phyloP scores from a whole-genome alignment of 2,888 invertebrate genomes.

The Aleiodes testaceus region DNA sequence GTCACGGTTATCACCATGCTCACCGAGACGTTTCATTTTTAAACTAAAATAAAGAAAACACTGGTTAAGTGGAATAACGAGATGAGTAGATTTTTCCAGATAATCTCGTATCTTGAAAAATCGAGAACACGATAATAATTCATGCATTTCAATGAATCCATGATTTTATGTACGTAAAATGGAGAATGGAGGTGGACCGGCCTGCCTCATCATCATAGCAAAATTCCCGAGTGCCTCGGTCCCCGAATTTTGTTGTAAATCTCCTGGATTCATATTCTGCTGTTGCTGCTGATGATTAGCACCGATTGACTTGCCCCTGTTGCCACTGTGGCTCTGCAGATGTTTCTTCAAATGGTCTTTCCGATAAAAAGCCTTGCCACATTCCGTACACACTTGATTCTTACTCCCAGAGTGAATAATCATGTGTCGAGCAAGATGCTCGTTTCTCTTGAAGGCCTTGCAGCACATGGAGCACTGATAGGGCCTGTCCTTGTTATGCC shows the following conservation, averaged over 20 bases:
- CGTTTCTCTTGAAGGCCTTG: constrained; percentile 87
- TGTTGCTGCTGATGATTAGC: constrained; percentile 64
- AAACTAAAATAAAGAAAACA: too few species aligned
- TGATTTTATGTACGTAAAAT: constrained; percentile 65
- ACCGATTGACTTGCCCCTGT: constrained; percentile 74
- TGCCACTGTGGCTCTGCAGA: constrained; percentile 83
- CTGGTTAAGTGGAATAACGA: too few species aligned
- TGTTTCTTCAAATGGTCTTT: constrained; percentile 89
- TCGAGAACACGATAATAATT: too few species aligned
- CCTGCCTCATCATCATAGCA: constrained; percentile 68
- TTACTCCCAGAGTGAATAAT: constrained; percentile 90
- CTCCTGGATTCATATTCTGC: background rate
- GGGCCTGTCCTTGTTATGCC: constrained; percentile 87
- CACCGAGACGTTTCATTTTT: too few species aligned
- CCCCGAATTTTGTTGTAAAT: constrained; percentile 61
- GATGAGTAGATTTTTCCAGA: too few species aligned
- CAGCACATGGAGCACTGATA: constrained; percentile 85
- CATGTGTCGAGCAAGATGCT: constrained; percentile 87
- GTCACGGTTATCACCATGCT: too few species aligned
- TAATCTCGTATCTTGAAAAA: too few species aligned
- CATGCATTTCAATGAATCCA: background rate
- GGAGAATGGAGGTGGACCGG: constrained; percentile 68
- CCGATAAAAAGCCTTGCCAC: constrained; percentile 85
- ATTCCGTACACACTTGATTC: constrained; percentile 85
- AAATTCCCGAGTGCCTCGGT: constrained; percentile 65